Percentiles rank a stretch among this genome's conserved stretches.
phyloP scores from a whole-genome alignment of 2,797 vertebrate genomes.

The Propithecus perrieri region DNA sequence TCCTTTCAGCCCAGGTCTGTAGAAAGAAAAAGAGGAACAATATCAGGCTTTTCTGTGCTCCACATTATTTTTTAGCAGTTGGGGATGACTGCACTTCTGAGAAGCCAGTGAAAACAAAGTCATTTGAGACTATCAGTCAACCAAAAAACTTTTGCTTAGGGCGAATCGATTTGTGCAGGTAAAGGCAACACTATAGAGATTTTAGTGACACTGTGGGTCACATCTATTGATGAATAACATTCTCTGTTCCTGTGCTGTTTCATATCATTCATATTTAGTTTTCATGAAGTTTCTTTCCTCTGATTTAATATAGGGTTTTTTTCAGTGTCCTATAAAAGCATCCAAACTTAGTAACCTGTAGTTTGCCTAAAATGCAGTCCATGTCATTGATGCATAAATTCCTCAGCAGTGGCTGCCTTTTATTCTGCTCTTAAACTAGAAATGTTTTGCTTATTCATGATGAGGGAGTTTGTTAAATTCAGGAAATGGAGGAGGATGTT shows the following conservation, averaged over 20 bases:
- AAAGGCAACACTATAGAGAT: neutral
- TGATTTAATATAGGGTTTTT: neutral
- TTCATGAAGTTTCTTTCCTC: neutral
- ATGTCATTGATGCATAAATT: neutral
- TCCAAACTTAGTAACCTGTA: neutral
- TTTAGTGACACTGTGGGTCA: neutral
- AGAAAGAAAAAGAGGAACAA: neutral
- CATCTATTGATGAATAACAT: neutral
- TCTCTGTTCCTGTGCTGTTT: neutral
- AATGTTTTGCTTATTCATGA: conserved; percentile 51
- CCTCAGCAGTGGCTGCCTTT: neutral
- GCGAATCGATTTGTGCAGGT: neutral
- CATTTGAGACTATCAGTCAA: neutral
- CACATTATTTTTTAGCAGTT: neutral
- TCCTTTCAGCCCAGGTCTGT: neutral
- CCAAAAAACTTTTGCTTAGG: neutral
- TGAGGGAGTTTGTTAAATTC: conserved; percentile 32
- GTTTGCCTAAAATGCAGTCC: neutral
- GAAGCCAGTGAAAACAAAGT: neutral
- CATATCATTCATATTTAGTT: conserved; percentile 4
- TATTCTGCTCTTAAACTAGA: conserved; percentile 17
- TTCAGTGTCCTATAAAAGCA: neutral
- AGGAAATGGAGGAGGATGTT: conserved; percentile 67
- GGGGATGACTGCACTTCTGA: neutral
- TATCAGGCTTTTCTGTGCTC: neutral